A percentile compares a stretch with the other conserved stretches of the same genome.
Evolutionary conservation across 2,888 invertebrate species (phyloP).

Genomic region (Physocephala rufipes): DNA sequence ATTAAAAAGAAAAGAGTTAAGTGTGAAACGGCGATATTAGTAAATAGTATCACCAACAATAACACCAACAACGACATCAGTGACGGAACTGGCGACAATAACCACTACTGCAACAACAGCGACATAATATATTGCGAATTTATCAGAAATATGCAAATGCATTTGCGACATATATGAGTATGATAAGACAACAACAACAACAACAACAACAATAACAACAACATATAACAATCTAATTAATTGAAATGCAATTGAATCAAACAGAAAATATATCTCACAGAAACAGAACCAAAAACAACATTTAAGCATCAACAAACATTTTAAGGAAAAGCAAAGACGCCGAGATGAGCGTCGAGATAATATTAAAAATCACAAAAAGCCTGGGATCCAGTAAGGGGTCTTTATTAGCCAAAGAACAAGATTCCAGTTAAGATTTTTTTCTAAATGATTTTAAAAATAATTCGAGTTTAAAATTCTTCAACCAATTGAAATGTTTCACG

Average conservation of each 20-base stretch:
- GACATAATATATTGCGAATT: conserved; percentile 5
- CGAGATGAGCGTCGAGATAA: too few species aligned
- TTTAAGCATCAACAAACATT: background rate
- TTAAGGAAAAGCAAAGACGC: too few species aligned
- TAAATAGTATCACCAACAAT: conserved; percentile 3
- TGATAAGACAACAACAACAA: background rate
- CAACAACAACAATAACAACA: conserved; percentile 12
- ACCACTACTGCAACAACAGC: background rate
- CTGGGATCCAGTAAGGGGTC: too few species aligned
- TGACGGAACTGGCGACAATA: background rate
- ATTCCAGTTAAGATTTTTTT: too few species aligned
- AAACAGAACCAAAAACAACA: background rate
- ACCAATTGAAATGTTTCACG: too few species aligned
- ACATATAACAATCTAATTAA: conserved; percentile 15
- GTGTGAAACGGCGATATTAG: background rate
- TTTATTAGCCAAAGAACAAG: too few species aligned
- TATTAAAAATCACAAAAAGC: too few species aligned
- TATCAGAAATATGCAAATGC: conserved; percentile 3
- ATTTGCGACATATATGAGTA: background rate
- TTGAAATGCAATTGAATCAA: conserved; percentile 10
- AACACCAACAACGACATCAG: conserved; percentile 1
- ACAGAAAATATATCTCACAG: background rate
- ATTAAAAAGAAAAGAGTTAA: conserved; percentile 9
- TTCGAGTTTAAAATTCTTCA: too few species aligned
- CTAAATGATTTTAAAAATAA: too few species aligned